phyloP scores from a whole-genome alignment of 2,113 vertebrate genomes.

The Siniperca chuatsi region DNA sequence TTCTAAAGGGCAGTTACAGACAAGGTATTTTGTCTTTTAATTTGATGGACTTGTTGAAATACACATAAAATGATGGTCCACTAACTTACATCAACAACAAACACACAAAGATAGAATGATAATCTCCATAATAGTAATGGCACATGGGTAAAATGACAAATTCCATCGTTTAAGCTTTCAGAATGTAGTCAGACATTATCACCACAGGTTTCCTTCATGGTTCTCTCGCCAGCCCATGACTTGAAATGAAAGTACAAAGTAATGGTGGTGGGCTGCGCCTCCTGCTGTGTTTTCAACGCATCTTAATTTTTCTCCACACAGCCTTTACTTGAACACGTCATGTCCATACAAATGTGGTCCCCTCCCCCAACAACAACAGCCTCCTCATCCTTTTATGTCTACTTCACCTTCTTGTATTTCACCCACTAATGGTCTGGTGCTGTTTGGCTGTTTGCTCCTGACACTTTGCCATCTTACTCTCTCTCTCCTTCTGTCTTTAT shows the following conservation, averaged over 20 bases:
- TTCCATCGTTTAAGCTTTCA: not conserved
- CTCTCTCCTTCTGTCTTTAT: constrained; percentile 19
- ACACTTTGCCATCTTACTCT: constrained; percentile 17
- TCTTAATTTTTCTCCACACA: constrained; percentile 36
- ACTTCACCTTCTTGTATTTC: constrained; percentile 44
- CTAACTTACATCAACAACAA: not conserved
- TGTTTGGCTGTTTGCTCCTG: constrained; percentile 30
- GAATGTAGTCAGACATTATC: not conserved
- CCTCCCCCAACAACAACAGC: constrained; percentile 21
- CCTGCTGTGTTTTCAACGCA: constrained; percentile 44
- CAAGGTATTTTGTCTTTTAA: not conserved
- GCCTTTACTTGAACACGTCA: constrained; percentile 9
- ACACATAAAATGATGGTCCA: not conserved
- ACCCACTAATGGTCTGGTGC: constrained; percentile 4
- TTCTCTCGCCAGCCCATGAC: not conserved
- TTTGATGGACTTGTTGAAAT: not conserved
- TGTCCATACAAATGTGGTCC: not conserved
- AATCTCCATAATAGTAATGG: not conserved
- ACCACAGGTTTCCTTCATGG: constrained; percentile 3
- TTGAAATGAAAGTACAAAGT: constrained; percentile 5
- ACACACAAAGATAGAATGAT: not conserved
- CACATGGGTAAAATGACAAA: not conserved
- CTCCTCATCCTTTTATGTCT: constrained; percentile 50
- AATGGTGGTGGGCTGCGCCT: not conserved
- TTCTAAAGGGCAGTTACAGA: not conserved